Evolutionary conservation across 2,797 vertebrate species (phyloP), one percentile per base, ranked within the genome.

Genomic region (Lophotriccus pileatus): DNA sequence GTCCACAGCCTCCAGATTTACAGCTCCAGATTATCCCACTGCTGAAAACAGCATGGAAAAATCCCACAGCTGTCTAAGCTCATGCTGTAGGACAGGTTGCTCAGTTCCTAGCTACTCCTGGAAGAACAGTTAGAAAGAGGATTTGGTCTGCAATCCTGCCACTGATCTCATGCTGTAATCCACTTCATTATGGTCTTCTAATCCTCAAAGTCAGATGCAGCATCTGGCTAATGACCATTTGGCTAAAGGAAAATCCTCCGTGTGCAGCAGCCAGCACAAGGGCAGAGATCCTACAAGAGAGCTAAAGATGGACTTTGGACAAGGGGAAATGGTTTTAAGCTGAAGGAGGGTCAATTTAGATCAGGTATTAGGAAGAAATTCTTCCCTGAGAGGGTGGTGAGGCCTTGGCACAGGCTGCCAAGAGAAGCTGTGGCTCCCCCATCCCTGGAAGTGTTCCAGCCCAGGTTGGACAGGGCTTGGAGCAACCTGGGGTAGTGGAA

Each of bases 91-190:
- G 69, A 66, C 52, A 76, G 67, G 46, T 44, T 19, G 1, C 74
- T 88, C 80, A 22, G 56, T n/a, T 62, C 73, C 63, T 9, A 85
- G 82, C 58, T 75, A 1, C 84, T 69, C 44, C 47, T 78, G 62
- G 49, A 91, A 93, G 47, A 64, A 64, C 41, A 87, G 82, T 21
- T 36, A 82, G 56, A 81, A 94, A 84, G 83, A 75, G 88, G 95
- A 92, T 96, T 95, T 95, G 63, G 37, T 47, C 46, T 90, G 67
- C 74, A 90, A 46, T 94, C 74, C 93, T 82, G 78, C 59, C 80
- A 87, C 77, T 77, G 80, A 94, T 91, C 86, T 89, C 8, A 0
- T 59, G 37, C 70, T 91, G 55, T 91, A 95, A 95, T 96, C 74
- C 88, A 73, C 67, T 94, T 94, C 63, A 47, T 73, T 94, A 87